phyloP scores from a whole-genome alignment of 2,888 invertebrate species.

The Dione juno region DNA sequence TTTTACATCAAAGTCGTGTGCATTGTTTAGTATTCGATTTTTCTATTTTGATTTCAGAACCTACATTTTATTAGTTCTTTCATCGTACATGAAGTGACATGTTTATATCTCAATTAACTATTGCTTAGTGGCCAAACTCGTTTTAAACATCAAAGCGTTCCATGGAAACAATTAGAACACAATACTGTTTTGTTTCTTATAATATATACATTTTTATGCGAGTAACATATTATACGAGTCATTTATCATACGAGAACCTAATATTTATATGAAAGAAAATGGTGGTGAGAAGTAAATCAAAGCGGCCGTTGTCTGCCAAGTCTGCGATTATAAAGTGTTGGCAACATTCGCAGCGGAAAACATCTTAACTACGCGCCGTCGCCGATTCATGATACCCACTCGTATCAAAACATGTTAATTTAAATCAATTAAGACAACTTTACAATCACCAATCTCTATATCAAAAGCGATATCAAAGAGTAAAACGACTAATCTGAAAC shows the following conservation, averaged over 20 bases:
- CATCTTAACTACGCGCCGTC: constrained; percentile 61
- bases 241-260: constrained; percentile 54
- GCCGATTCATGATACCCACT: constrained; percentile 55
- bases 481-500: constrained; percentile 38
- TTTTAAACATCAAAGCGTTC: constrained; percentile 45
- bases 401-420: constrained; percentile 63
- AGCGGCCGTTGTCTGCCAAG: constrained; percentile 71
- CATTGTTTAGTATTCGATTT: constrained; percentile 28
- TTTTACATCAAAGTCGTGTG: constrained; percentile 34
- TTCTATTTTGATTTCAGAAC: constrained; percentile 33
- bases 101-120: constrained; percentile 41
- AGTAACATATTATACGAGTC: constrained; percentile 41
- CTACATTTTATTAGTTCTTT: constrained; percentile 40
- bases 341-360: constrained; percentile 62
- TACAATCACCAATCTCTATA: constrained; percentile 46
- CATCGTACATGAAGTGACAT: constrained; percentile 43
- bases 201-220: constrained; percentile 46
- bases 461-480: constrained; percentile 44
- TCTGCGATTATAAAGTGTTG: constrained; percentile 63
- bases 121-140: constrained; percentile 39
- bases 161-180: constrained; percentile 45
- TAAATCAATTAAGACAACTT: constrained; percentile 55
- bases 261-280: constrained; percentile 49
- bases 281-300: constrained; percentile 80
- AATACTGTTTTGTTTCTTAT: constrained; percentile 48